Evolutionary conservation across 2,113 vertebrate genomes (phyloP).

Genomic region (Seriola aureovittata): DNA sequence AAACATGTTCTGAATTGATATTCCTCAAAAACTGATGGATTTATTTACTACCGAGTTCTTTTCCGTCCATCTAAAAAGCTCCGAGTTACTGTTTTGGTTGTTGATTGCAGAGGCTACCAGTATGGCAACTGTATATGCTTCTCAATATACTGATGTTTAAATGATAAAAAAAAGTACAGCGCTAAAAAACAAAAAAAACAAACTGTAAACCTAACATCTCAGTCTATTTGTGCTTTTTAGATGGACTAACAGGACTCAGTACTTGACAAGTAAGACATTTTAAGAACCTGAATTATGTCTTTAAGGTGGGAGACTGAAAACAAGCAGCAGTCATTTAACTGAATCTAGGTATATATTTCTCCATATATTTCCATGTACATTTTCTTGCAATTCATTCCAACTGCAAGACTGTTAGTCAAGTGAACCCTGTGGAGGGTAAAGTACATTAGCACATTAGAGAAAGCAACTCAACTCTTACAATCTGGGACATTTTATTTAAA

Average conservation of each 20-base stretch:
- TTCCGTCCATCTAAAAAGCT: constrained; percentile 49
- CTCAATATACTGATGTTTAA: constrained; percentile 7
- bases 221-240: constrained; percentile 41
- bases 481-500: background rate
- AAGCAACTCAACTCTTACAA: constrained; percentile 46
- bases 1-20: constrained; percentile 73
- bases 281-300: constrained; percentile 45
- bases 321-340: constrained; percentile 58
- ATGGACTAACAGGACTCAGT: constrained; percentile 47
- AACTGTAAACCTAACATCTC: constrained; percentile 9
- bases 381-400: constrained; percentile 37
- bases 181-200: background rate
- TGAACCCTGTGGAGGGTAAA: constrained; percentile 25
- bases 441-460: constrained; percentile 45
- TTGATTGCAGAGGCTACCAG: constrained; percentile 13
- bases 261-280: constrained; percentile 48
- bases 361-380: constrained; percentile 62
- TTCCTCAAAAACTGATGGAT: constrained; percentile 28
- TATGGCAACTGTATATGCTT: constrained; percentile 7
- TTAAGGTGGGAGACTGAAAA: constrained; percentile 49
- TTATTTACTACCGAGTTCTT: constrained; percentile 48
- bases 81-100: constrained; percentile 22
- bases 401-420: constrained; percentile 57
- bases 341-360: constrained; percentile 61
- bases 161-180: constrained; percentile 25